Conservation (phyloP, 2,888 invertebrate genomes). For the Psylliodes chrysocephalus region DNA sequence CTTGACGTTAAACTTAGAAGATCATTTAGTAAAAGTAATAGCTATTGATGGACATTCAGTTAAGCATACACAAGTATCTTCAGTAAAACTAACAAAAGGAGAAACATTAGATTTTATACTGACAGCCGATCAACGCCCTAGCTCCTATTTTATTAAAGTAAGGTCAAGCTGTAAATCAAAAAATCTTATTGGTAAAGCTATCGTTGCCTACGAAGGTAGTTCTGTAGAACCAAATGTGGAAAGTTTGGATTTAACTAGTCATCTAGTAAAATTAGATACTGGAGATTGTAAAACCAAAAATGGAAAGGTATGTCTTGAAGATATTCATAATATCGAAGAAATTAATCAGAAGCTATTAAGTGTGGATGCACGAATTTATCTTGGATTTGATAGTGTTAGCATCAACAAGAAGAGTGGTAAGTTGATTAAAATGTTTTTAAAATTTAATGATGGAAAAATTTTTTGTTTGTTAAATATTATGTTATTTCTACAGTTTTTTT, state of each 20-base stretch:
- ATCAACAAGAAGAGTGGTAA: not conserved
- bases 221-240: constrained; percentile 15
- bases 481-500: too few relatives aligned
- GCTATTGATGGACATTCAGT: constrained; percentile 78
- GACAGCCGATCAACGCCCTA: constrained; percentile 69
- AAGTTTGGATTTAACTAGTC: constrained; percentile 21
- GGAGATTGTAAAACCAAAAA: constrained; percentile 57
- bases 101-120: constrained; percentile 82
- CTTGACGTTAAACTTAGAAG: constrained; percentile 72
- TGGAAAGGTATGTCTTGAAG: constrained; percentile 70
- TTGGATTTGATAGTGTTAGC: constrained; percentile 73
- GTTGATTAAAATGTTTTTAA: too few relatives aligned
- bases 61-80: constrained; percentile 68
- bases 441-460: too few relatives aligned
- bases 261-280: constrained; percentile 55
- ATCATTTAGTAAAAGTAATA: constrained; percentile 73
- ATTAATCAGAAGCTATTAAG: constrained; percentile 66
- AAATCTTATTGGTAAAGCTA: constrained; percentile 66
- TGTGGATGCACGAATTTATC: constrained; percentile 71
- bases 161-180: constrained; percentile 67
- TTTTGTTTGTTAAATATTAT: too few relatives aligned
- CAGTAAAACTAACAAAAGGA: constrained; percentile 73
- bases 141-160: constrained; percentile 72
- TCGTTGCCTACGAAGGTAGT: constrained; percentile 63
- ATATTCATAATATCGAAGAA: constrained; percentile 68